Percentiles rank a stretch among this genome's conserved stretches.
These are phyloP conservation scores for Cotesia chilonis DNA, from an alignment of 1,140 invertebrate genomes.

Conservation along the genomic window DNA sequence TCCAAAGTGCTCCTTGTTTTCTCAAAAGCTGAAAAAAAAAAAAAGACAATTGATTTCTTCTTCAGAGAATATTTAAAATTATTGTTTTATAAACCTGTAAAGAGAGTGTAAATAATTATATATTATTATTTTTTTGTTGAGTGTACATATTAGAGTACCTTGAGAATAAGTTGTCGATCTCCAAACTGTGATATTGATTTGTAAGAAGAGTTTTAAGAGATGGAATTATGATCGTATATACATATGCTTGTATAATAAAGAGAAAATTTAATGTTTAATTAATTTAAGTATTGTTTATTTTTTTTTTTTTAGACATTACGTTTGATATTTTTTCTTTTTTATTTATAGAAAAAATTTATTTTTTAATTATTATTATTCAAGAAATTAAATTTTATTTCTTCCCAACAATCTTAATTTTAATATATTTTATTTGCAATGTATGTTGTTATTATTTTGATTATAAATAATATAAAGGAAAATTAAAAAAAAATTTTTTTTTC, in stretches of 20 bases:
- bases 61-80: neutral
- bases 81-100: conserved; percentile 4
- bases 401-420: no score
- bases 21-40: conserved; percentile 63
- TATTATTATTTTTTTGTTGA: conserved; percentile 48
- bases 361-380: no score
- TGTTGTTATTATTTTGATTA: no score
- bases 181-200: conserved; percentile 66
- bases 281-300: conserved; percentile 3
- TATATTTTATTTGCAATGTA: no score
- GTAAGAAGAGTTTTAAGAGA: conserved; percentile 58
- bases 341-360: no score
- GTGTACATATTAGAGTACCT: conserved; percentile 53
- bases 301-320: neutral
- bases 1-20: conserved; percentile 74
- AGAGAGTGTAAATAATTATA: conserved; percentile 52
- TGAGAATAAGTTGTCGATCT: conserved; percentile 61
- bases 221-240: conserved; percentile 41
- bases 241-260: conserved; percentile 22
- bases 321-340: neutral
- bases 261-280: neutral
- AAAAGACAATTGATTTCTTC: conserved; percentile 25
- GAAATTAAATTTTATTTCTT: no score
- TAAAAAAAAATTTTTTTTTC: conserved; percentile 31
- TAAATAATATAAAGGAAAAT: no score